A percentile compares a stretch with the other conserved stretches of the same genome.
Conservation (phyloP, 2,888 invertebrate genomes). For the Camponotus fellah region DNA sequence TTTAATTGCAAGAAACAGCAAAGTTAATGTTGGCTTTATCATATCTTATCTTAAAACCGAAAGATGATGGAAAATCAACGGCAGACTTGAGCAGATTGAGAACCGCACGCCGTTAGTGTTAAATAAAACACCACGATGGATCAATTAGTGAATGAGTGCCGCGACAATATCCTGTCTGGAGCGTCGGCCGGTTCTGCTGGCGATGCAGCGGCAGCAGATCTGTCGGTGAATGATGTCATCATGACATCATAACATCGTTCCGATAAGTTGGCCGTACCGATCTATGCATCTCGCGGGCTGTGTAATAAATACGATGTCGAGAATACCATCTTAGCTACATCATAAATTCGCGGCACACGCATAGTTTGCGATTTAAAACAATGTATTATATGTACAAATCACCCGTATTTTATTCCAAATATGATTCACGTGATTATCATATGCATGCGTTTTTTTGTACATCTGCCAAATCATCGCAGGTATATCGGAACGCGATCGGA, state of each 20-base stretch:
- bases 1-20: neutral
- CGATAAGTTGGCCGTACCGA: conserved; percentile 65
- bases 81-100: conserved; percentile 72
- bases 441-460: neutral
- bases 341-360: neutral
- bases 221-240: conserved; percentile 74
- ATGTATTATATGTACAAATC: neutral
- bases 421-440: neutral
- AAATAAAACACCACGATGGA: conserved; percentile 82
- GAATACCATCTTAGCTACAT: conserved; percentile 39
- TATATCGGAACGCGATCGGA: conserved; percentile 29
- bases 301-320: conserved; percentile 25
- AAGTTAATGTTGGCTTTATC: neutral
- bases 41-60: neutral
- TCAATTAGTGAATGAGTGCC: conserved; percentile 84
- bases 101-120: conserved; percentile 77
- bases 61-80: conserved; percentile 28
- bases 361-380: neutral
- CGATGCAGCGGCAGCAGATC: conserved; percentile 70
- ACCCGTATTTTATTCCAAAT: neutral
- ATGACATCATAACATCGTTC: conserved; percentile 75
- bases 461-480: neutral
- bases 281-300: conserved; percentile 42
- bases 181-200: conserved; percentile 68
- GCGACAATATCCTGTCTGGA: conserved; percentile 84